Base-by-base conservation (phyloP, 2,113 vertebrate genomes). In the Microtus ochrogaster region DNA sequence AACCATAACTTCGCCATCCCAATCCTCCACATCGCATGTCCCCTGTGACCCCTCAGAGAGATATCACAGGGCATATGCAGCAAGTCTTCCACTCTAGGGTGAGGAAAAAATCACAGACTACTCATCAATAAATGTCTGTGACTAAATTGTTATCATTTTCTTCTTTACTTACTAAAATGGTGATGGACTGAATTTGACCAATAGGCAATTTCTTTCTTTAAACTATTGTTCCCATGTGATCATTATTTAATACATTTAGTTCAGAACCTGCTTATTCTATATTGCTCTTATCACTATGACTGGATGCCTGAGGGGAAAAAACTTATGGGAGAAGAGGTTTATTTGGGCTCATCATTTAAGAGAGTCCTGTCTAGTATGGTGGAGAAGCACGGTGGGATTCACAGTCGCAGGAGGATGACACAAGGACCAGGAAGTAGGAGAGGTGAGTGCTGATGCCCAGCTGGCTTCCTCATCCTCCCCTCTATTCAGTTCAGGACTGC, bases 201-300 rank as follows among this genome's bases (percentile, higher is more conserved):
- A 55, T 33, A 1, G 14, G 24, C 73, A 74, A 58, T 58, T 58
- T 58, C 19, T 58, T 58, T 58, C 55, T 58, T 21, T 58, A 58
- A 58, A 58, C 58, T 58, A 58, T 58, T 21, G 6, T 58, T 58
- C 58, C 19, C 26, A 66, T 24, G 1, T 74, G n/a, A 95, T 87
- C 61, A 58, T 21, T 21, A 58, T 68, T 96, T 7, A 68, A 74
- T 79, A 86, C 47, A 92, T 85, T 94, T 92, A 63, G 52, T 44
- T 55, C 26, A 70, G 21, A 72, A 3, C 39, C 47, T 44, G 19
- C 21, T 47, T 72, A 16, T 87, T n/a, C 26, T 2, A 55, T 39
- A 72, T 7, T 72, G 30, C 55, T 26, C 47, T 70, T 26, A 88
- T 11, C 47, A 28, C 16, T 26, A 1, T 52, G 33, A 8, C 30